These are phyloP conservation scores for Cosmopolites sordidus DNA, from an alignment of 2,888 invertebrate genomes.

Conservation along the genomic window DNA sequence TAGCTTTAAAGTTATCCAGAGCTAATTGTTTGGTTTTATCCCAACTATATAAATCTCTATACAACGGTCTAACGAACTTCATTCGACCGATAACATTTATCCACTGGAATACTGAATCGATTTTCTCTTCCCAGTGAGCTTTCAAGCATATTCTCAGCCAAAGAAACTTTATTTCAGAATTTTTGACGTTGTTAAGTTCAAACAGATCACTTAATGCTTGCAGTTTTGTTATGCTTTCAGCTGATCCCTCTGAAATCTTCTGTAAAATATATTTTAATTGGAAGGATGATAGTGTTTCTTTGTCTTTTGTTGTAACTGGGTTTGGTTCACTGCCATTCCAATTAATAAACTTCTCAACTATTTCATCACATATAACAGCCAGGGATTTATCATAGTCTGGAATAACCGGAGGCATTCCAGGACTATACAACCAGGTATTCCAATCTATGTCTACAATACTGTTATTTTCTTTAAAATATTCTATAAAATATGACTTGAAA, in stretches of 20 bases:
- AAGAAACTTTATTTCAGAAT: conserved; percentile 74
- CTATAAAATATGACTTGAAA: conserved; percentile 70
- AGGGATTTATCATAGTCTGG: conserved; percentile 72
- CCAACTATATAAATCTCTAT: conserved; percentile 80
- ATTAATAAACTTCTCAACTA: conserved; percentile 53
- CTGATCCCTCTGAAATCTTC: conserved; percentile 57
- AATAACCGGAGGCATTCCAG: conserved; percentile 86
- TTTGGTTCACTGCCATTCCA: conserved; percentile 47
- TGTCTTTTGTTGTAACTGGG: conserved; percentile 54
- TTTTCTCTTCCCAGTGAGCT: conserved; percentile 62
- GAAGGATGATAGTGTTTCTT: conserved; percentile 52
- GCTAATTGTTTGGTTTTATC: conserved; percentile 63
- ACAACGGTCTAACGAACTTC: conserved; percentile 87
- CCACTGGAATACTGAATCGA: conserved; percentile 69
- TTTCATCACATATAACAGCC: conserved; percentile 55
- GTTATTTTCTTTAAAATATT: conserved; percentile 62
- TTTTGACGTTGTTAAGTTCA: conserved; percentile 60
- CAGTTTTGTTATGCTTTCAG: conserved; percentile 55
- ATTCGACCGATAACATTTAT: conserved; percentile 82
- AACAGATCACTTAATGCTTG: conserved; percentile 62
- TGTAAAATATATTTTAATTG: conserved; percentile 69
- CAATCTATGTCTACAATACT: conserved; percentile 69
- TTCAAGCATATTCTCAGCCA: conserved; percentile 70
- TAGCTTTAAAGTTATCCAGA: conserved; percentile 66
- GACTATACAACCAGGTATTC: conserved; percentile 74